Base-by-base conservation (phyloP, 2,113 vertebrate species). In the Sorex araneus region DNA sequence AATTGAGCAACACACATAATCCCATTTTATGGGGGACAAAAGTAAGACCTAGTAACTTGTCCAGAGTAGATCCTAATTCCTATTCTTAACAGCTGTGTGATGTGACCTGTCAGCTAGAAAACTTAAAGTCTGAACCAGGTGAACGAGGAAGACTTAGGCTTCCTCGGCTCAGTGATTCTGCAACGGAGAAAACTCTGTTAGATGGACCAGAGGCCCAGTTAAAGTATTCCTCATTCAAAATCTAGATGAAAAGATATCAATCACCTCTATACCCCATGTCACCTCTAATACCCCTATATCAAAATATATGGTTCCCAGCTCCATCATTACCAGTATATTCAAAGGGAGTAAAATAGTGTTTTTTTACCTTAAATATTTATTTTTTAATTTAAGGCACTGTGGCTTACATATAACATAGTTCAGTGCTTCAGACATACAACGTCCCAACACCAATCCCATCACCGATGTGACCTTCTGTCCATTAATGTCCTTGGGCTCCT, bases 11-110 rank as follows among this genome's bases (percentile, higher is more conserved):
- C 15, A 40, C 8, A 6, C 54, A 63, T 15, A 64, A 63, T 18
- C 9, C 54, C 27, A 34, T 54, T 82, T 95, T 77, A 54, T 27
- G 82, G 70, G 66, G 45, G 74, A 74, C 54, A 67, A 82, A 84
- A 54, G 13, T 71, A 50, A 94, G 75, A 21, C 30, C 21, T 6
- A 63, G 54, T 32, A 32, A 81, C 25, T 54, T 54, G 28, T 5
- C 13, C 3, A 57, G 23, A 15, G 8, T 6, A 85, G 15, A 66
- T 25, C 23, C 11, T 47, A 63, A 4, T 5, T 3, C 66, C 32
- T 16, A 60, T 2, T 4, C 8, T 87, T 63, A 73, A 21, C 8
- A 69, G 18, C 5, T 19, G 60, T 0, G 13, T 13, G 66, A 3
- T 19, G 6, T 3, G 34, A 43, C 12, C 64, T 43, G 43, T 57